Percentiles rank a stretch among this genome's conserved stretches.
Conservation (phyloP, 2,888 invertebrate genomes). For the Peribatodes rhomboidaria region DNA sequence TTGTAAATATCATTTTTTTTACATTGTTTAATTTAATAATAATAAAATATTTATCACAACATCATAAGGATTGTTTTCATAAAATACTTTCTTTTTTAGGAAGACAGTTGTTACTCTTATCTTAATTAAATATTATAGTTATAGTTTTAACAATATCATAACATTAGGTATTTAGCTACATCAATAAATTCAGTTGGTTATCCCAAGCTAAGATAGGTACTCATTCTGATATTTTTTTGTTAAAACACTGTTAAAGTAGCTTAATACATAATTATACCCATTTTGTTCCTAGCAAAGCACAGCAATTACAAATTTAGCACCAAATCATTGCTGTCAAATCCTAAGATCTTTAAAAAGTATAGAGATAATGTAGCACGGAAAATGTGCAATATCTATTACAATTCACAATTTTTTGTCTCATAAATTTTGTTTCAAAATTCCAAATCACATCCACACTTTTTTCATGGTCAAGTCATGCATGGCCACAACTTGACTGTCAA, state of each 20-base stretch:
- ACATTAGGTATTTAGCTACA: neutral
- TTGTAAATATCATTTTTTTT: neutral
- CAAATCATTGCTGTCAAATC: constrained; percentile 30
- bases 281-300: constrained; percentile 46
- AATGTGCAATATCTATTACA: no score
- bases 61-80: neutral
- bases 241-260: no score
- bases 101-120: constrained; percentile 2
- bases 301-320: constrained; percentile 32
- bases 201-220: no score
- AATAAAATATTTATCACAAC: constrained; percentile 8
- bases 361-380: no score
- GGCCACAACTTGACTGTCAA: neutral
- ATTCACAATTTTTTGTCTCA: no score
- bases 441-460: no score
- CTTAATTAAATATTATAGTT: neutral
- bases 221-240: no score
- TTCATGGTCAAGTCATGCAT: neutral
- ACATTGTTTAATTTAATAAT: neutral
- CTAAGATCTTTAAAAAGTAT: neutral
- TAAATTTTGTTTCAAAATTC: no score
- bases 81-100: constrained; percentile 1
- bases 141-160: neutral
- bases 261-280: neutral
- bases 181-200: neutral